Evolutionary conservation across 2,113 vertebrate species (phyloP).

Genomic region (Poeciliopsis prolifica): DNA sequence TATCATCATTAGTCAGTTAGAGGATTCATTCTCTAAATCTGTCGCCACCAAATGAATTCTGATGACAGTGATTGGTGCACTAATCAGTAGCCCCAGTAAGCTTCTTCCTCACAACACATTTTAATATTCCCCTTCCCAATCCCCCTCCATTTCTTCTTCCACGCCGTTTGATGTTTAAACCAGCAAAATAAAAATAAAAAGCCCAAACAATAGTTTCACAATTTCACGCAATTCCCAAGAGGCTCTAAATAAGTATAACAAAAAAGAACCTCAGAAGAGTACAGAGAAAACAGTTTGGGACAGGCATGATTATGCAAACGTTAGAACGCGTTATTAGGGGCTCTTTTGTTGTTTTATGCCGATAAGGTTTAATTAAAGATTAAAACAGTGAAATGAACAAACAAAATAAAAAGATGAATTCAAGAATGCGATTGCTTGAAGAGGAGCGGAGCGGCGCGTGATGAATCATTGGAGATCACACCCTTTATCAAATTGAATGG

Average conservation of each 20-base stretch:
- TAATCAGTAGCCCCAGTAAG: slow-evolving; percentile 64
- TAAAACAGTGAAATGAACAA: slow-evolving; percentile 29
- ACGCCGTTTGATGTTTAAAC: slow-evolving; percentile 60
- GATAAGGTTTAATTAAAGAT: slow-evolving; percentile 43
- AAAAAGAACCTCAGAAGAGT: slow-evolving; percentile 23
- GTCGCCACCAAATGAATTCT: slow-evolving; percentile 50
- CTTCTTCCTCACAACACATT: slow-evolving; percentile 62
- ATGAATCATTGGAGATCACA: slow-evolving; percentile 70
- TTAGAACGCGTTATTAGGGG: slow-evolving; percentile 41
- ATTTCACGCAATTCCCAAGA: slow-evolving; percentile 51
- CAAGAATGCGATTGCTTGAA: slow-evolving; percentile 45
- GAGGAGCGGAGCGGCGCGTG: slow-evolving; percentile 39
- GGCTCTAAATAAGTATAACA: slow-evolving; percentile 42
- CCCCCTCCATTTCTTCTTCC: slow-evolving; percentile 29
- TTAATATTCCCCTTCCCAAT: slow-evolving; percentile 22
- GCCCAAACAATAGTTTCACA: slow-evolving; percentile 41
- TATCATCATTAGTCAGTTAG: slow-evolving; percentile 42
- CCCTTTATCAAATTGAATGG: slow-evolving; percentile 75
- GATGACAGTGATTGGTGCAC: slow-evolving; percentile 61
- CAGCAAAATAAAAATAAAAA: slow-evolving; percentile 14
- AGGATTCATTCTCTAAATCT: slow-evolving; percentile 55
- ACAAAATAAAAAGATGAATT: slow-evolving; percentile 58
- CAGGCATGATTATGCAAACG: slow-evolving; percentile 23
- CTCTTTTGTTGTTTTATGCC: slow-evolving; percentile 24
- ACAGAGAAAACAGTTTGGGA: slow-evolving; percentile 39